Percentiles rank a stretch among this genome's conserved stretches.
phyloP scores from a whole-genome alignment of 1,140 invertebrate species.

The Drosophila micromelanica region DNA sequence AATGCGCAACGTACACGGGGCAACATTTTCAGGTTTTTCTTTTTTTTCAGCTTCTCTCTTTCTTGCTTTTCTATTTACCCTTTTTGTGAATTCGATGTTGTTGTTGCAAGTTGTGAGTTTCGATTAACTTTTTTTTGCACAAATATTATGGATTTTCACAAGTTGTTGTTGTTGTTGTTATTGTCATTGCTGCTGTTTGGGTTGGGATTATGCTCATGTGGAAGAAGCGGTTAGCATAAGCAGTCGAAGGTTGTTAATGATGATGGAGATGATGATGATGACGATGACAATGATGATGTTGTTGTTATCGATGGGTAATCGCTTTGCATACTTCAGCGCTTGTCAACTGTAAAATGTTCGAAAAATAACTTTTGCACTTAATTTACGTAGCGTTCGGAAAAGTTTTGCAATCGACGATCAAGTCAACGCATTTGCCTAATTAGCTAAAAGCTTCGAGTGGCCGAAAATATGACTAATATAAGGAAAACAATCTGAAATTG shows the following conservation, averaged over 20 bases:
- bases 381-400: constrained; percentile 26
- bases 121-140: constrained; percentile 51
- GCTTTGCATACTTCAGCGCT: constrained; percentile 41
- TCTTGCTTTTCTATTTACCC: constrained; percentile 11
- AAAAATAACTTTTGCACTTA: constrained; percentile 41
- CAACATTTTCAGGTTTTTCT: constrained; percentile 16
- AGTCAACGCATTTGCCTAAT: constrained; percentile 44
- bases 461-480: background rate
- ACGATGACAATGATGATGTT: constrained; percentile 2
- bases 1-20: constrained; percentile 26
- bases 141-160: constrained; percentile 52
- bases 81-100: constrained; percentile 13
- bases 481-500: background rate
- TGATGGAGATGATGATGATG: constrained; percentile 5
- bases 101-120: constrained; percentile 41
- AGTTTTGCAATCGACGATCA: constrained; percentile 46
- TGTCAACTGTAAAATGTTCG: constrained; percentile 46
- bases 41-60: constrained; percentile 6
- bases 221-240: constrained; percentile 24
- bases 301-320: constrained; percentile 21
- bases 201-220: constrained; percentile 29
- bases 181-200: constrained; percentile 5
- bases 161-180: constrained; percentile 3
- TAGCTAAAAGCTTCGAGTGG: constrained; percentile 14
- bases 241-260: constrained; percentile 13